Percentiles rank a stretch among this genome's conserved stretches.
Conservation (phyloP, 2,888 invertebrate species). For the Sinodicranocentrus sp. region DNA sequence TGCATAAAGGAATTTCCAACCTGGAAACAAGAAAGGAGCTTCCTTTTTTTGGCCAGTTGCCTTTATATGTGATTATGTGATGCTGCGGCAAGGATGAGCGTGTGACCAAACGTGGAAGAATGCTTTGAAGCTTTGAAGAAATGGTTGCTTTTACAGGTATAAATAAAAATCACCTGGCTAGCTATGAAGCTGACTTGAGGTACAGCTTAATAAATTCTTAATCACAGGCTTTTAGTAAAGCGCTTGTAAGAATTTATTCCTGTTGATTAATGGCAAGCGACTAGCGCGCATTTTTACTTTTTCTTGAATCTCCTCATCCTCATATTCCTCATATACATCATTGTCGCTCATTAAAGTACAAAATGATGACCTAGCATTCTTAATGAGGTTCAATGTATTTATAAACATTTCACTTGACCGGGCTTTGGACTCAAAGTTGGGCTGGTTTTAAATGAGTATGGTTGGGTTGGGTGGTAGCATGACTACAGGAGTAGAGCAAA, state of each 20-base stretch:
- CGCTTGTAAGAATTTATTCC: background rate
- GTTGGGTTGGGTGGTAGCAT: too few species aligned
- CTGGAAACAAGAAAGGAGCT: constrained; percentile 33
- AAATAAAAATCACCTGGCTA: constrained; percentile 15
- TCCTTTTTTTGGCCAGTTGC: constrained; percentile 20
- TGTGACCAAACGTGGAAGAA: constrained; percentile 27
- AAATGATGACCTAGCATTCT: constrained; percentile 20
- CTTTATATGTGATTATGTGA: background rate
- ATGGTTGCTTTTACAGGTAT: constrained; percentile 16
- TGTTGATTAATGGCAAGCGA: background rate
- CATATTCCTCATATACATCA: background rate
- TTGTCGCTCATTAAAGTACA: constrained; percentile 12
- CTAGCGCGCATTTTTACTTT: too few species aligned
- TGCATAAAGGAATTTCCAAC: constrained; percentile 15
- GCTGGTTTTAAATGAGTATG: too few species aligned
- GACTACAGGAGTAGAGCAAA: too few species aligned
- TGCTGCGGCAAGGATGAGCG: constrained; percentile 6
- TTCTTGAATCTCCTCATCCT: background rate
- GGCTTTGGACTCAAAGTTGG: too few species aligned
- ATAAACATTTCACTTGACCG: constrained; percentile 14
- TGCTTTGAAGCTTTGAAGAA: background rate
- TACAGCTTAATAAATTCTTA: background rate
- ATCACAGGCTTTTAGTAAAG: constrained; percentile 11
- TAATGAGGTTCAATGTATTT: constrained; percentile 26
- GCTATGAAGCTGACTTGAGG: background rate